A percentile compares a stretch with the other conserved stretches of the same genome.
Evolutionary conservation across 2,888 invertebrate genomes (phyloP).

Genomic region (Nephrotoma appendiculata): DNA sequence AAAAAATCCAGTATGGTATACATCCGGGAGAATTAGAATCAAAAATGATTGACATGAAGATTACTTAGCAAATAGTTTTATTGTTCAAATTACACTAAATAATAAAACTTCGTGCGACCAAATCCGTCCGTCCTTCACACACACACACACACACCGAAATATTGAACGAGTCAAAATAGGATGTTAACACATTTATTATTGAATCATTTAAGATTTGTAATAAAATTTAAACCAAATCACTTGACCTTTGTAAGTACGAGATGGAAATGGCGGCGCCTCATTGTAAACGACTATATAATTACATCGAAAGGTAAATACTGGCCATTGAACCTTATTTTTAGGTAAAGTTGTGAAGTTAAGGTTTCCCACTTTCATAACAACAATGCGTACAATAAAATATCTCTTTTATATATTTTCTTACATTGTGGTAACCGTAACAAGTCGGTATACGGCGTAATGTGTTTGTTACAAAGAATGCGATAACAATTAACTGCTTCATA

Average conservation of each 20-base stretch:
- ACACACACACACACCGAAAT: neutral
- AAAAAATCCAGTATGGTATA: neutral
- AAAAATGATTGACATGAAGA: neutral
- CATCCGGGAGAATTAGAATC: neutral
- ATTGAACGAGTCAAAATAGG: neutral
- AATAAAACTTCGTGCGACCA: neutral
- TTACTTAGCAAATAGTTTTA: neutral
- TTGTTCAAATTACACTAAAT: neutral
- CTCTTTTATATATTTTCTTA: neutral
- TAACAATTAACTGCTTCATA: no score
- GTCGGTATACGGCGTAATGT: no score
- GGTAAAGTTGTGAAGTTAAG: neutral
- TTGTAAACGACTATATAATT: neutral
- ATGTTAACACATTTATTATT: neutral
- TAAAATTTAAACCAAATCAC: neutral
- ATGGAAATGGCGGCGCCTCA: neutral
- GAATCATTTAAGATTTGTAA: neutral
- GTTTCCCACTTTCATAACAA: neutral
- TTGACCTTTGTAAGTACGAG: neutral
- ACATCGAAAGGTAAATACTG: neutral
- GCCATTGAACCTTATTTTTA: neutral
- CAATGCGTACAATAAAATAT: neutral
- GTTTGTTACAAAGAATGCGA: no score
- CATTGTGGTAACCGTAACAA: neutral
- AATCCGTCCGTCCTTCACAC: neutral